Conservation (phyloP, 1,140 invertebrate genomes). For the Battus philenor region DNA sequence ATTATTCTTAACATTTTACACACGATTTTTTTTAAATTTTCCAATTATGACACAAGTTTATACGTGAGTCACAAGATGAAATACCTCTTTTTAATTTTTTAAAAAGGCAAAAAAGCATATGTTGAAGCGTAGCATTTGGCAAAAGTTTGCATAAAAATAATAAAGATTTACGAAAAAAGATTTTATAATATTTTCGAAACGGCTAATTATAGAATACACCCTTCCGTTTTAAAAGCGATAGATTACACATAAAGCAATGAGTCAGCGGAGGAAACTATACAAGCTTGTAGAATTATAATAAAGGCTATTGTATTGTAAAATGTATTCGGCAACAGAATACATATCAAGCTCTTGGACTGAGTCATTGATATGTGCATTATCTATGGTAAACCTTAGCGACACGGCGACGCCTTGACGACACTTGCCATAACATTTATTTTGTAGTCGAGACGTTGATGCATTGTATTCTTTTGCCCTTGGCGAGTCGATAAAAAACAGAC, state of each 20-base stretch:
- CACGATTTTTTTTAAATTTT: too few relatives aligned
- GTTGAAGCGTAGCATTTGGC: too few relatives aligned
- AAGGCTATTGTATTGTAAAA: slow-evolving; percentile 41
- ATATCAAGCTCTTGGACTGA: slow-evolving; percentile 32
- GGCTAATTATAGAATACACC: too few relatives aligned
- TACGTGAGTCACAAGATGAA: too few relatives aligned
- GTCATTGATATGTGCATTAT: slow-evolving; percentile 29
- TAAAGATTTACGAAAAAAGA: too few relatives aligned
- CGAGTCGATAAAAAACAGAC: slow-evolving; percentile 5
- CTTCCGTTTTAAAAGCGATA: slow-evolving; percentile 19
- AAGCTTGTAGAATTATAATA: slow-evolving; percentile 37
- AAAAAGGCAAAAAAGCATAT: too few relatives aligned
- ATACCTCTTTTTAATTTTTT: too few relatives aligned
- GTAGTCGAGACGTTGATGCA: slow-evolving; percentile 9
- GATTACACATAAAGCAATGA: slow-evolving; percentile 29
- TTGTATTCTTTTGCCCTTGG: slow-evolving; percentile 12
- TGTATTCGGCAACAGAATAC: slow-evolving; percentile 28
- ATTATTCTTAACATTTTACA: too few relatives aligned
- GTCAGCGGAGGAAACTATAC: slow-evolving; percentile 37
- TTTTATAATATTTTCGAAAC: too few relatives aligned
- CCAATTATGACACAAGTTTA: too few relatives aligned
- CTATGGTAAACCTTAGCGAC: slow-evolving; percentile 25
- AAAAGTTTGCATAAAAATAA: too few relatives aligned
- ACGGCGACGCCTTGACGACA: slow-evolving; percentile 9
- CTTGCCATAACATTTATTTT: slow-evolving; percentile 13